Evolutionary conservation across 2,797 vertebrate species (phyloP), one percentile per base, ranked within the genome.

Genomic region (Acanthopagrus latus): DNA sequence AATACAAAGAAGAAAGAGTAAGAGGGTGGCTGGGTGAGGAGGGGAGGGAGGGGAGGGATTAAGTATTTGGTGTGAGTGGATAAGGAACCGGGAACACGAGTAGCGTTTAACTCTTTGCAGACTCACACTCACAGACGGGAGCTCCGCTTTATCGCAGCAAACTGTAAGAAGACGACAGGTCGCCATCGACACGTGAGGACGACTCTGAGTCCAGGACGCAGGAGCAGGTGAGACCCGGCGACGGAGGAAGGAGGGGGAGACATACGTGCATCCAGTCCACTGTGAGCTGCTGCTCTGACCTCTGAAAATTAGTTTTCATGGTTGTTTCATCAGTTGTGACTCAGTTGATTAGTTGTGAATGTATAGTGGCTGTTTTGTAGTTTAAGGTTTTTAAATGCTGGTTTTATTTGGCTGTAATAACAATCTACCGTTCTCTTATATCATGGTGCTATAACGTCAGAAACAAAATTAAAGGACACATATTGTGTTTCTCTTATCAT

Each of bases 151-250:
- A 8, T 47, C n/a, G 3, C 2, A 29, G 14, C 27, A 76, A 29
- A 27, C 17, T 3, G 5, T 12, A 29, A 48, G 7, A 23, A 23
- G 8, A 0, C 43, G 11, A 54, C 21, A 6, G 17, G 33, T 33
- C 33, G 33, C 33, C 33, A 33, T 4, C 43, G n/a, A 17, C 23
- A 33, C 10, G 9, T 9, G 47, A 46, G 13, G 43, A 55, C 12
- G 11, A 13, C n/a, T 5, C 18, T 7, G 46, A 29, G 8, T 12
- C n/a, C 3, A 0, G 46, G 20, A 29, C 13, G 1, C 74, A 47
- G 76, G 9, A 43, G 57, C 81, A 83, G 76, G 81, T 79, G 76
- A 83, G 72, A 23, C 27, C 7, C 8, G 0, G 44, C 7, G 4
- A 2, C 51, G 50, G 29, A 33, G 29, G 29, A 33, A 10, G 2